These are phyloP conservation scores for Charadrius vociferus DNA, from an alignment of 2,113 vertebrate species.

Conservation along the genomic window DNA sequence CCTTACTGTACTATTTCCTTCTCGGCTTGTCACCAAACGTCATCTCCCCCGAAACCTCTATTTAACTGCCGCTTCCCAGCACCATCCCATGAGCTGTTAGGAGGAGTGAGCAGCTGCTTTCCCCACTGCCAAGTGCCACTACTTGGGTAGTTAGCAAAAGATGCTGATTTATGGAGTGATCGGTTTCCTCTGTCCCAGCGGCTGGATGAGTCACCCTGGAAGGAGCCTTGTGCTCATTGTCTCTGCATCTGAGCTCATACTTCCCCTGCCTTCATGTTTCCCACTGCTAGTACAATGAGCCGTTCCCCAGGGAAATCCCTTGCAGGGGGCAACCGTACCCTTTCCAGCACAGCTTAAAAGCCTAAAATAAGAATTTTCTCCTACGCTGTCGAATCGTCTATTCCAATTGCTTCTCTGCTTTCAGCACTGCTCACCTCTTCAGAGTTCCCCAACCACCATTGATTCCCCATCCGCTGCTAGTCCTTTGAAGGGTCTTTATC, in stretches of 20 bases:
- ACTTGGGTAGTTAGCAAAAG: conserved; percentile 14
- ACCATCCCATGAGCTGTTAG: background rate
- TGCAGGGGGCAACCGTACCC: background rate
- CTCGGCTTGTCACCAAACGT: background rate
- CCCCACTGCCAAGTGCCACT: conserved; percentile 5
- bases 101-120: conserved; percentile 17
- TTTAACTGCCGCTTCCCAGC: background rate
- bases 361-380: background rate
- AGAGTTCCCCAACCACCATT: background rate
- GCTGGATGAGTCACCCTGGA: conserved; percentile 56
- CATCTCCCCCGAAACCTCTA: background rate
- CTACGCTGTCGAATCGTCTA: accelerated
- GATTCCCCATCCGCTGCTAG: background rate
- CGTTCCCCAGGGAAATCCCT: conserved; percentile 23
- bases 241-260: conserved; percentile 51
- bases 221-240: conserved; percentile 51
- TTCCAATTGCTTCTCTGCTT: background rate
- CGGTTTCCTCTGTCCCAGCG: conserved; percentile 34
- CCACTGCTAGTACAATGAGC: conserved; percentile 24
- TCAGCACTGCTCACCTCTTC: background rate
- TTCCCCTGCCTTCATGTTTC: conserved; percentile 58
- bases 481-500: background rate
- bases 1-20: background rate
- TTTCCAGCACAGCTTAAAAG: conserved; percentile 10
- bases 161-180: conserved; percentile 36